Evolutionary conservation across 2,797 vertebrate genomes (phyloP).

Genomic region (Poeciliopsis gracilis): DNA sequence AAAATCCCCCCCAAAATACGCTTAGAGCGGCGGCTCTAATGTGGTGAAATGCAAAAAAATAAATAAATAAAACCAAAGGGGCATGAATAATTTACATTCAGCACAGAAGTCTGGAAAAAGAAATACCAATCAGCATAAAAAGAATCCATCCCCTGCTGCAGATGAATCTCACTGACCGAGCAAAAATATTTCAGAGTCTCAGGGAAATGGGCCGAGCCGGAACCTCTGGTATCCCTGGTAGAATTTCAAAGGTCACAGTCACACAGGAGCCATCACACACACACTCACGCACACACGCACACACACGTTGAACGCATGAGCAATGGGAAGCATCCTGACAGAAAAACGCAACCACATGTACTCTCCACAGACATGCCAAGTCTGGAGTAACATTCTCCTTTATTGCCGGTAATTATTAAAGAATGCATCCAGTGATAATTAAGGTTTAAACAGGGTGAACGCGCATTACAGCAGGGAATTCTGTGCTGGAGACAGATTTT

Average conservation of each 20-base stretch:
- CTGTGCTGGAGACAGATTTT: neutral
- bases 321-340: constrained; percentile 10
- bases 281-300: constrained; percentile 21
- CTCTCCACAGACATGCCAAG: neutral
- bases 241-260: constrained; percentile 58
- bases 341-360: constrained; percentile 8
- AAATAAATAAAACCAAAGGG: neutral
- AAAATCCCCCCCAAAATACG: neutral
- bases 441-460: neutral
- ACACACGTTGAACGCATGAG: constrained; percentile 10
- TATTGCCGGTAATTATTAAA: constrained; percentile 12
- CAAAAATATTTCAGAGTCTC: constrained; percentile 37
- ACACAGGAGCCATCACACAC: constrained; percentile 27
- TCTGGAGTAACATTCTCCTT: constrained; percentile 8
- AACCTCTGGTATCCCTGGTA: constrained; percentile 28
- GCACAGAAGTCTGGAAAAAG: constrained; percentile 14
- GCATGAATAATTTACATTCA: constrained; percentile 1
- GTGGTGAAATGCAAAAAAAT: neutral
- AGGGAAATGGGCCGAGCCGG: constrained; percentile 26
- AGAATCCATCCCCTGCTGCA: constrained; percentile 28
- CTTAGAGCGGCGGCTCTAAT: neutral
- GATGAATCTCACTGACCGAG: constrained; percentile 29
- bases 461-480: neutral
- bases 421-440: constrained; percentile 2
- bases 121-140: constrained; percentile 30